Conservation (phyloP, 2,888 invertebrate species). For the Spilosoma lubricipeda region DNA sequence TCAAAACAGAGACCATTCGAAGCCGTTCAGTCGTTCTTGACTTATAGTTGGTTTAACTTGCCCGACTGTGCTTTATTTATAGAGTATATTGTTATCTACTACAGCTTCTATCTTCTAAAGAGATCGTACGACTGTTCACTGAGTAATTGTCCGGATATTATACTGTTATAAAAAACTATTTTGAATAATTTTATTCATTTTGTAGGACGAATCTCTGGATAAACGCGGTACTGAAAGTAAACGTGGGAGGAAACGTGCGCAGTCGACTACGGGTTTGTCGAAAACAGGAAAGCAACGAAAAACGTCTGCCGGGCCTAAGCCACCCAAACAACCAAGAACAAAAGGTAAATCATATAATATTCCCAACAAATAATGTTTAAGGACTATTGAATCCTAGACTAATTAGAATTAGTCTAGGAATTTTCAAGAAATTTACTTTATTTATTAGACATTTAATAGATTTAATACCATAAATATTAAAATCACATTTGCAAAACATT, state of each 20-base stretch:
- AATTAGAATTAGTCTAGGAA: too few species aligned
- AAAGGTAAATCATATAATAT: conserved; percentile 63
- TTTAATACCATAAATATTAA: too few species aligned
- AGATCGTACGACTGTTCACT: too few species aligned
- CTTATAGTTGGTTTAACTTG: too few species aligned
- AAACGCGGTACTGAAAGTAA: conserved; percentile 61
- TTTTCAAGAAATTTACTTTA: not conserved
- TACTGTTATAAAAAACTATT: not conserved
- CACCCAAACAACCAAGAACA: conserved; percentile 62
- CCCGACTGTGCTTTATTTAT: too few species aligned
- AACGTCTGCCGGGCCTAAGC: conserved; percentile 49
- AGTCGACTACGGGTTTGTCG: conserved; percentile 66
- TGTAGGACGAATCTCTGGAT: conserved; percentile 54
- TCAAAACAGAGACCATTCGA: too few species aligned
- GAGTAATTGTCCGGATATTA: not conserved
- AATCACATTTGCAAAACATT: too few species aligned
- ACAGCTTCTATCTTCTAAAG: too few species aligned
- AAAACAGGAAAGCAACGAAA: conserved; percentile 63
- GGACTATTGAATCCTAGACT: too few species aligned
- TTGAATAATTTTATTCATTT: conserved; percentile 6
- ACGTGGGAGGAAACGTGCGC: conserved; percentile 75
- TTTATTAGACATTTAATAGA: too few species aligned
- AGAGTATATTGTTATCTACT: too few species aligned
- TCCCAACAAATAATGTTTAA: not conserved
- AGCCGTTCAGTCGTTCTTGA: too few species aligned